A percentile compares a stretch with the other conserved stretches of the same genome.
Conservation (phyloP, 2,113 vertebrate genomes). For the Ifrita kowaldi region DNA sequence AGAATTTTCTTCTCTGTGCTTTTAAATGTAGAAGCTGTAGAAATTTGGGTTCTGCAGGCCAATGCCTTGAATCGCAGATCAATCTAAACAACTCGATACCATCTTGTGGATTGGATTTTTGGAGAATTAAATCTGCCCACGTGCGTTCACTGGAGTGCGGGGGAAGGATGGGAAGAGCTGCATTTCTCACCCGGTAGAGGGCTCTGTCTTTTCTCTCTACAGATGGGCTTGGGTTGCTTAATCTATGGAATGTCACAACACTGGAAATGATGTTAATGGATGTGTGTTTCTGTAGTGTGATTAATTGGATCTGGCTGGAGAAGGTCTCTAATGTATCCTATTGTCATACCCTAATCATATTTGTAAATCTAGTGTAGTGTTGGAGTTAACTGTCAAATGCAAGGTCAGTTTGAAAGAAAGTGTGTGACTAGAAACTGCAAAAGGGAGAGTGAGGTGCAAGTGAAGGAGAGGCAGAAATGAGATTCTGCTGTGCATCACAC, state of each 20-base stretch:
- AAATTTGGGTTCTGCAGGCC: background rate
- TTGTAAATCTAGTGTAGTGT: background rate
- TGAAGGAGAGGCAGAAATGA: background rate
- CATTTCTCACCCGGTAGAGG: background rate
- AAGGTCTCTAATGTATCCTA: background rate
- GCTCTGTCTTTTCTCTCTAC: background rate
- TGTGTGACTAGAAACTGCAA: background rate
- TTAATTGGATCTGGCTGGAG: background rate
- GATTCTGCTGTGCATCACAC: background rate
- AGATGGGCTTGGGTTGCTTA: background rate
- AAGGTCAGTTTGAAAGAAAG: constrained; percentile 18
- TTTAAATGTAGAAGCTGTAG: background rate
- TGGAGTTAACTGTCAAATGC: constrained; percentile 17
- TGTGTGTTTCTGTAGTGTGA: background rate
- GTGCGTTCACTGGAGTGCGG: background rate
- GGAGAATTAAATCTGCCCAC: background rate
- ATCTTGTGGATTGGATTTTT: background rate
- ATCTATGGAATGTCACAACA: background rate
- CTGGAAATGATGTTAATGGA: background rate
- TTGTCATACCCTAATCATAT: background rate
- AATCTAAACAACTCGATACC: background rate
- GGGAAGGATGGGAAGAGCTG: background rate
- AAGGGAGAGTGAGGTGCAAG: background rate
- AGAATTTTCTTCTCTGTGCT: background rate
- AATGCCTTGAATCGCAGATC: background rate